Evolutionary conservation across 2,113 vertebrate genomes (phyloP), one percentile per base, ranked within the genome.

Genomic region (Melanocharis versteri): DNA sequence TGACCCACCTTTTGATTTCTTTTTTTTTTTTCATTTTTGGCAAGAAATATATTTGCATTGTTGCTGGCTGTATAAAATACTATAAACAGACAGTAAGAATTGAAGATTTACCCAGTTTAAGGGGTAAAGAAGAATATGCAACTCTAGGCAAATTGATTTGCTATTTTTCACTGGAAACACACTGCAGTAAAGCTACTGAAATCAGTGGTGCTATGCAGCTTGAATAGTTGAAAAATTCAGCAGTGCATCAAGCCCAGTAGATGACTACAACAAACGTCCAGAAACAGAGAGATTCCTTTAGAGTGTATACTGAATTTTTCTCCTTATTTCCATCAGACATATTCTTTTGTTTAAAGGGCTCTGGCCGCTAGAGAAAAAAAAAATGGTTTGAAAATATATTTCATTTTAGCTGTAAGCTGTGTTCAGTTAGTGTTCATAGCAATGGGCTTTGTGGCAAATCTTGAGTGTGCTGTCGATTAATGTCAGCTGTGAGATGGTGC

Each of bases 1-100:
- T 45, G 22, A n/a, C 4, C 0, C 2, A 47, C 5, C 7, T 56
- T 81, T 48, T 13, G 1, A 2, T 13, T 31, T 40, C 26, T 40
- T 11, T 26, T 53, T 54, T 33, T 70, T 31, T 31, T 21, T 7
- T 5, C 3, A n/a, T 19, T 58, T 84, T 66, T 68, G 3, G 2
- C 4, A 39, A 62, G 9, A 14, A 77, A 20, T 39, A 7, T 19
- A 15, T 45, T 73, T 3, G 3, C 3, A 20, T 69, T 79, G 5
- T 48, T 80, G 35, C 2, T 62, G 45, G 4, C 8, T 77, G 7
- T 56, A 14, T 76, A 77, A 73, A 69, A 70, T 15, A 45, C 6
- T 26, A 21, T 8, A 44, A n/a, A 37, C 5, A 66, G 37, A 39
- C 3, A 72, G 5, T 17, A 79, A 40, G 53, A 35, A 56, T 39